phyloP scores from a whole-genome alignment of 2,888 invertebrate genomes.

The Eledona agricola region DNA sequence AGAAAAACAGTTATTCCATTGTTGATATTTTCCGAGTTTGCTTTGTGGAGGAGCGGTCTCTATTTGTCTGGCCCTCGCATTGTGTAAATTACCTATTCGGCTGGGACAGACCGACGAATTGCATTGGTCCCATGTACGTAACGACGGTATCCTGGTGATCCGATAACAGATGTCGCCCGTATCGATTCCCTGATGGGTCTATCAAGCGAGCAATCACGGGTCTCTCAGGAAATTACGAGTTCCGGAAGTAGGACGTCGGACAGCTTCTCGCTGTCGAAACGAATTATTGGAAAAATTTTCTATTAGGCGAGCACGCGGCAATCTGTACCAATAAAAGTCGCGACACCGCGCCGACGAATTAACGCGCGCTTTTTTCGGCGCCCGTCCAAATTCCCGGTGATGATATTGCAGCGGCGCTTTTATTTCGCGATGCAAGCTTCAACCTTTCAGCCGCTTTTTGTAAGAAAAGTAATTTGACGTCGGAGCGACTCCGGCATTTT shows the following conservation, averaged over 20 bases:
- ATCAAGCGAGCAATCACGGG: conserved; percentile 42
- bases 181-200: conserved; percentile 41
- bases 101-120: conserved; percentile 22
- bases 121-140: conserved; percentile 19
- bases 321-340: conserved; percentile 38
- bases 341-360: too few relatives aligned
- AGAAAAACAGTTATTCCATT: too few relatives aligned
- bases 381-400: too few relatives aligned
- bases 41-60: too few relatives aligned
- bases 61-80: neutral
- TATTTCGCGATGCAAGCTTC: too few relatives aligned
- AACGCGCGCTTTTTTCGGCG: too few relatives aligned
- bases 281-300: conserved; percentile 41
- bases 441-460: too few relatives aligned
- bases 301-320: conserved; percentile 32
- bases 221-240: conserved; percentile 44
- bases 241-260: conserved; percentile 37
- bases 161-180: conserved; percentile 35
- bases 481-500: conserved; percentile 30
- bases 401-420: too few relatives aligned
- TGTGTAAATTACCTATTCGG: too few relatives aligned
- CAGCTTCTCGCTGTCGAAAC: conserved; percentile 38
- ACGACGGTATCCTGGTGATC: conserved; percentile 21
- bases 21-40: too few relatives aligned
- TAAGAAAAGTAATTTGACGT: conserved; percentile 33